A percentile compares a stretch with the other conserved stretches of the same genome.
Evolutionary conservation across 2,797 vertebrate species (phyloP).

Genomic region (Megaceryle alcyon): DNA sequence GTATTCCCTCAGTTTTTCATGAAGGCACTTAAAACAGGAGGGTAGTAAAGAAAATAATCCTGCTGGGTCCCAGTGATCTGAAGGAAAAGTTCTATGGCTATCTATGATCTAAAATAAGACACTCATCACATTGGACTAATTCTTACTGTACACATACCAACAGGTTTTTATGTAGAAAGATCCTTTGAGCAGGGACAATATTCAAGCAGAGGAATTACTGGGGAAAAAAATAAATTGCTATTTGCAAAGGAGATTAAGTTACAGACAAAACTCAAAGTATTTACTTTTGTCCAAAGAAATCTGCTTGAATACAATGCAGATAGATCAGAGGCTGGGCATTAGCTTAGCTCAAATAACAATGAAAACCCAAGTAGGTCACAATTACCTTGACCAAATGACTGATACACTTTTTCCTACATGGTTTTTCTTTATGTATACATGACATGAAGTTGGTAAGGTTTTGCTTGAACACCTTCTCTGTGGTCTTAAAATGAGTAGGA

Average conservation of each 20-base stretch:
- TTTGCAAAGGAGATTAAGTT: neutral
- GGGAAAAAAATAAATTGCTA: neutral
- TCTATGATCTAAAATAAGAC: neutral
- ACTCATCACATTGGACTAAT: neutral
- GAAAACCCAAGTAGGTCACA: neutral
- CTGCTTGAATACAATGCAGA: neutral
- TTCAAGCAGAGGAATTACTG: neutral
- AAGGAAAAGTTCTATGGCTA: neutral
- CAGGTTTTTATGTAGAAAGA: neutral
- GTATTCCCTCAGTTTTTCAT: neutral
- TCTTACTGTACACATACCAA: no score
- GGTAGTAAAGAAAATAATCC: neutral
- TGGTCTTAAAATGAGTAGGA: neutral
- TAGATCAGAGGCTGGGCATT: neutral
- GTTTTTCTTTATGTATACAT: neutral
- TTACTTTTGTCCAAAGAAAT: neutral
- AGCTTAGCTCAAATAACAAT: neutral
- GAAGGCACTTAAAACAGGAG: neutral
- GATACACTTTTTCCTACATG: neutral
- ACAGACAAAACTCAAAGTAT: neutral
- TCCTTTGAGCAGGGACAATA: neutral
- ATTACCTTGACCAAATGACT: neutral
- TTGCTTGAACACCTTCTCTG: neutral
- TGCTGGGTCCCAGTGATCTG: neutral
- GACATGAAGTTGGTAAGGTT: neutral